Evolutionary conservation across 2,113 vertebrate genomes (phyloP), one percentile per base, ranked within the genome.

Genomic region (Noturus placidus): DNA sequence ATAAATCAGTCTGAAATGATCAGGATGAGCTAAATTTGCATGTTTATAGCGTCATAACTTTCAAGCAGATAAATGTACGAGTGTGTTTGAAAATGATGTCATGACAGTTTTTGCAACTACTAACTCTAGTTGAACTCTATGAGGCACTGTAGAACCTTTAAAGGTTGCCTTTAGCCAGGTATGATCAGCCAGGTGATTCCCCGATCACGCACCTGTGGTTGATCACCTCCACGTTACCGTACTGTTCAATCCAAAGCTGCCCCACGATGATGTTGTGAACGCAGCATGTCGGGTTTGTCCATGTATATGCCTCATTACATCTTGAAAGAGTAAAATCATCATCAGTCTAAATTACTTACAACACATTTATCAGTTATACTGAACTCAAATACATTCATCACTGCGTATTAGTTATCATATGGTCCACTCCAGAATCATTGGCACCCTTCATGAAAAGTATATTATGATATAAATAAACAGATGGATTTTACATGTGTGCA

Each of bases 251-350:
- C 98, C 98, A 99, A 84, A 99, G 97, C 91, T 99, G 99, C 17
- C 98, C 98, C 88, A 99, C 98, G 1, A 99, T 99, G 87, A 99
- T 99, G 90, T 99, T 99, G 93, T 99, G 98, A 70, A 99, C 98
- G 88, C 98, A 99, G 91, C 98, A 99, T 0, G 97, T 99, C 19
- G 98, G 98, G 80, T 99, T 99, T 89, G 97, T 98, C 98, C 98
- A 99, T 0, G 98, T 99, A 87, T 99, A 99, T 3, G 97, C 96
- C 93, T 99, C 98, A 0, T 95, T 97, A 92, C 97, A 93, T 89
- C 98, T 99, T 83, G n/a, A 33, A 27, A 17, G 13, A 46, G 7
- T 70, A 30, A 87, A 67, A 25, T 80, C 19, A 69, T 35, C 14
- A 74, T 61, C 9, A 54, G 25, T 33, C 15, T 63, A 17, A 80